Evolutionary conservation across 2,888 invertebrate genomes (phyloP).

Genomic region (Dryocosmus kuriphilus): DNA sequence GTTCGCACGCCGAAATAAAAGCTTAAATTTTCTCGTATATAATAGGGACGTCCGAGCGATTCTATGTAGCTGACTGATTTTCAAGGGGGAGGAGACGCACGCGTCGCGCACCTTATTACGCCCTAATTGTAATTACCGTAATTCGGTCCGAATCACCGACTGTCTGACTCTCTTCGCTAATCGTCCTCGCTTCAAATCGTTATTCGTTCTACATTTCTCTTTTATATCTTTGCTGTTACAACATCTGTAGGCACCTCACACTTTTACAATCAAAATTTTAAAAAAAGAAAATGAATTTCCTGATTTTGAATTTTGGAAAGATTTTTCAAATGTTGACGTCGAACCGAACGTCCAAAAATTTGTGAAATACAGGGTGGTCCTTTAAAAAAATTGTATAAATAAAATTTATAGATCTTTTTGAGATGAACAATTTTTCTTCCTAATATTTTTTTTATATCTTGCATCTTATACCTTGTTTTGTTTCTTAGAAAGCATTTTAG

Average conservation of each 20-base stretch:
- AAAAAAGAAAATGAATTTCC: not conserved
- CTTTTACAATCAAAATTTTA: not conserved
- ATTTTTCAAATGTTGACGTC: too few relatives aligned
- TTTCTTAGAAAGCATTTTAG: too few relatives aligned
- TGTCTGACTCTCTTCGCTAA: constrained; percentile 27
- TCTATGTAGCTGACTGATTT: constrained; percentile 33
- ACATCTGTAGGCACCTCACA: not conserved
- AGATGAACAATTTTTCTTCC: too few relatives aligned
- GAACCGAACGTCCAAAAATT: too few relatives aligned
- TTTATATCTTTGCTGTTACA: constrained; percentile 10
- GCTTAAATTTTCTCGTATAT: constrained; percentile 23
- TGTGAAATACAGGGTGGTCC: too few relatives aligned
- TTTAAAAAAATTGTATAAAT: too few relatives aligned
- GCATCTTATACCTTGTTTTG: too few relatives aligned
- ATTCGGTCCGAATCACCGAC: constrained; percentile 22
- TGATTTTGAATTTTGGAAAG: not conserved
- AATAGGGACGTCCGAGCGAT: not conserved
- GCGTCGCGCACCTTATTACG: constrained; percentile 37
- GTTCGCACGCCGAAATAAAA: constrained; percentile 35
- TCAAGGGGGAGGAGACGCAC: constrained; percentile 36
- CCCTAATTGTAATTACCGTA: constrained; percentile 38
- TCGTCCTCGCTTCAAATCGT: constrained; percentile 16
- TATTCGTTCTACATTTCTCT: constrained; percentile 22
- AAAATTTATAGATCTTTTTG: too few relatives aligned
- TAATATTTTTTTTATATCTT: too few relatives aligned